Base-by-base conservation (phyloP, 1,140 invertebrate genomes). In the Penaeus vannamei region DNA sequence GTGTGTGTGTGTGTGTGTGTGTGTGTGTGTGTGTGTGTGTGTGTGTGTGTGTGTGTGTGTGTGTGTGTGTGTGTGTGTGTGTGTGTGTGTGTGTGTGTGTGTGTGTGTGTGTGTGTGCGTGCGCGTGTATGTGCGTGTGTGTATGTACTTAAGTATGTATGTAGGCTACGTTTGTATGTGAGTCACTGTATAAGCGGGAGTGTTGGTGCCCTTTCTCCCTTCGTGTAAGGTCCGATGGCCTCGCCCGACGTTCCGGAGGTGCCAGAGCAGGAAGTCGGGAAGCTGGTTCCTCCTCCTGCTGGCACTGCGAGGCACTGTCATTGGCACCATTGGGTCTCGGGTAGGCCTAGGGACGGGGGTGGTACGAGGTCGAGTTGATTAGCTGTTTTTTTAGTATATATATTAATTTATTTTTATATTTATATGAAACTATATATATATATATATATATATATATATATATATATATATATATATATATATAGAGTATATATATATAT, bases 341-440 rank as follows among this genome's bases (percentile, higher is more conserved):
- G 53, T 53, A 53, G 53, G 53, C 53, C 36, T 42, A 42, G 36
- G 36, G 36, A 53, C 12, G 17, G 53, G 12, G 53, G 12, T 53
- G 53, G 1, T 12, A 53, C 53, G 53, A 53, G 53, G 53, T 53
- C 53, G 53, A 14, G 10, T 17, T 53, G 12, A 53, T 53, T 53
- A 53, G 53, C 53, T 10, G 53, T 14, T 53, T 53, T 12, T 53
- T 12, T 53, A 8, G 72, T 82, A 22, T 61, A 77, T 61, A 36
- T 86, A 79, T 86, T 23, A 1, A 86, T 79, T 32, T 62, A 80
- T 86, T 36, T 86, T 36, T 86, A 42, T 86, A 80, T 85, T 79
- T 86, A 61, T 86, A 62, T 86, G 79, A 77, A 86, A 77, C 77
- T 46, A 79, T 86, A 61, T 86, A 79, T 86, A 86, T 77, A 77